Conservation (phyloP, 2,888 invertebrate species). For the Eucriotettix oculatus region DNA sequence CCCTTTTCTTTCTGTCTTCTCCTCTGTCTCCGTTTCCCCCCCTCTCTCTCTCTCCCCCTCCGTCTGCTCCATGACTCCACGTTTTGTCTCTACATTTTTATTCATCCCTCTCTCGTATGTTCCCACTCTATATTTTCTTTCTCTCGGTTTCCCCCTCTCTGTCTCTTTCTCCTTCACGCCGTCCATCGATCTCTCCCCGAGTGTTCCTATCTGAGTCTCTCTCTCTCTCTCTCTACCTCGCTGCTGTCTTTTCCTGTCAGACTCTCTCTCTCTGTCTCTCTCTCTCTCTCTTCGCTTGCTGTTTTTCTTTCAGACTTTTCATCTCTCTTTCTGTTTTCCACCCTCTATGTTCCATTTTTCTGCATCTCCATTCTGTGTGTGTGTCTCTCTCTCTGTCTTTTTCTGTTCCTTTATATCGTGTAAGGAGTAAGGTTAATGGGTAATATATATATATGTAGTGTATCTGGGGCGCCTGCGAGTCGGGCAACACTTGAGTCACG, state of each 20-base stretch:
- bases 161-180: background rate
- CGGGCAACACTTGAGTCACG: too few relatives aligned
- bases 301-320: too few relatives aligned
- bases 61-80: background rate
- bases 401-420: background rate
- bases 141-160: background rate
- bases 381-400: background rate
- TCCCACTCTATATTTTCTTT: too few relatives aligned
- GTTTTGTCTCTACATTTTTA: background rate
- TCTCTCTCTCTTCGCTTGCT: too few relatives aligned
- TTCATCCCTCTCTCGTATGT: background rate
- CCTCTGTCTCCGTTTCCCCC: background rate
- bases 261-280: background rate
- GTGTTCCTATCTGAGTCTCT: background rate
- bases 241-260: background rate
- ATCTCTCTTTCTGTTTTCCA: background rate
- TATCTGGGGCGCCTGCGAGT: too few relatives aligned
- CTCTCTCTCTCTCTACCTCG: background rate
- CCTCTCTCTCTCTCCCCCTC: background rate
- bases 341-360: background rate
- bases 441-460: too few relatives aligned
- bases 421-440: too few relatives aligned
- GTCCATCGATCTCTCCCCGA: background rate
- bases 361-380: background rate
- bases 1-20: background rate